These are phyloP conservation scores for Cyanoramphus novaezelandiae DNA, from an alignment of 2,113 vertebrate genomes.

Conservation along the genomic window DNA sequence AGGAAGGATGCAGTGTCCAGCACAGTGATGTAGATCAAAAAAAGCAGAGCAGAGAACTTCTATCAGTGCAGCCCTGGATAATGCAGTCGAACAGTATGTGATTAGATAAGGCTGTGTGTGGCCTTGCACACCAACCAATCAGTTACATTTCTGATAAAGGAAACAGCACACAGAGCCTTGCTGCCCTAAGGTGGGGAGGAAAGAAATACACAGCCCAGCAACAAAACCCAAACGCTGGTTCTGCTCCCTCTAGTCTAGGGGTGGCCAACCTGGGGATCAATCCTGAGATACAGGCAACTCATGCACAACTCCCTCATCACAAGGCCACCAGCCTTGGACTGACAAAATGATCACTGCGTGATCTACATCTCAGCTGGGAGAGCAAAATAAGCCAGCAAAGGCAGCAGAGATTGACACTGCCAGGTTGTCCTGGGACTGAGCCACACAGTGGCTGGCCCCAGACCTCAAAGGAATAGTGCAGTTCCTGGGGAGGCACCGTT, in stretches of 20 bases:
- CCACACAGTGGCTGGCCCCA: background rate
- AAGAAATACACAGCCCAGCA: background rate
- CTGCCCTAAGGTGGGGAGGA: background rate
- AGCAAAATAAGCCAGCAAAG: background rate
- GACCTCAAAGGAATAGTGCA: constrained; percentile 1
- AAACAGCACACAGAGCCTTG: background rate
- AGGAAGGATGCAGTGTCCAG: constrained; percentile 32
- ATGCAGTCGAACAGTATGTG: constrained; percentile 9
- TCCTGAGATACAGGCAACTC: background rate
- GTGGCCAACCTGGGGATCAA: fast-evolving
- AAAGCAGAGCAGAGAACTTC: background rate
- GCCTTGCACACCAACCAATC: background rate
- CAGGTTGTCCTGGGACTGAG: constrained; percentile 18
- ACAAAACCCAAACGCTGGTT: background rate
- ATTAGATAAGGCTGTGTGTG: constrained; percentile 29
- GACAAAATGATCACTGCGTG: background rate
- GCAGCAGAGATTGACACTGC: constrained; percentile 41
- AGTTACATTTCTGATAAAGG: background rate
- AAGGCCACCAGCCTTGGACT: background rate
- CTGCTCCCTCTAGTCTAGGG: background rate
- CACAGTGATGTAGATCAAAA: constrained; percentile 18
- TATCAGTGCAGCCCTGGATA: background rate
- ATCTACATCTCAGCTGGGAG: background rate
- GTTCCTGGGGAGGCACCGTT: constrained; percentile 32
- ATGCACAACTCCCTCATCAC: background rate